phyloP scores from a whole-genome alignment of 2,888 invertebrate genomes.

The Rhingia rostrata region DNA sequence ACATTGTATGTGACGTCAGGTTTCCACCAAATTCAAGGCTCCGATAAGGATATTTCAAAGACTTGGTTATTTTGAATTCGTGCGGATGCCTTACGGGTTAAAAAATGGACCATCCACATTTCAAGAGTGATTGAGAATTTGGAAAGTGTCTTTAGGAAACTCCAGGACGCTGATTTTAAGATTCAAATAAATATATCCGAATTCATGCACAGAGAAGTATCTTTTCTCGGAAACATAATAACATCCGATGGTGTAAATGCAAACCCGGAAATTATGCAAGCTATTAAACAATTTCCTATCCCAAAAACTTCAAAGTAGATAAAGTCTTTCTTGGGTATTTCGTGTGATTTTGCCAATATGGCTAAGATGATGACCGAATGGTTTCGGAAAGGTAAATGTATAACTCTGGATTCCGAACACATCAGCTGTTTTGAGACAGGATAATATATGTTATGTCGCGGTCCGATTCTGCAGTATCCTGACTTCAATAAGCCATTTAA shows the following conservation, averaged over 20 bases:
- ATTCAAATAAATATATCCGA: conserved; percentile 76
- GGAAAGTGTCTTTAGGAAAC: conserved; percentile 73
- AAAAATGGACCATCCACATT: too few relatives aligned
- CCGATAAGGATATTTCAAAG: too few relatives aligned
- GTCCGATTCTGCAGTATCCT: too few relatives aligned
- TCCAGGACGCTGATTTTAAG: conserved; percentile 75
- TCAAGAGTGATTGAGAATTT: conserved; percentile 69
- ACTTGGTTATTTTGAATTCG: too few relatives aligned
- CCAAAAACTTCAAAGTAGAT: conserved; percentile 69
- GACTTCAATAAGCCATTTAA: conserved; percentile 78
- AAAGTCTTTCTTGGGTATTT: conserved; percentile 62
- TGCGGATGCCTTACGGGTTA: too few relatives aligned
- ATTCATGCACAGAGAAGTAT: conserved; percentile 76
- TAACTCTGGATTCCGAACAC: conserved; percentile 18
- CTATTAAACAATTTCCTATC: conserved; percentile 67
- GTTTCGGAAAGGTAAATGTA: conserved; percentile 37
- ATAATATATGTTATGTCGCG: conserved; percentile 61
- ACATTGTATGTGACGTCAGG: too few relatives aligned
- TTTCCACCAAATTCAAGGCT: too few relatives aligned
- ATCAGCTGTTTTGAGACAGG: conserved; percentile 45
- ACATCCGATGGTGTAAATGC: conserved; percentile 74
- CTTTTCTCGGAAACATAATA: conserved; percentile 78
- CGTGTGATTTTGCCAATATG: conserved; percentile 62
- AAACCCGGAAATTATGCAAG: too few relatives aligned
- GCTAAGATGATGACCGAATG: conserved; percentile 63